Evolutionary conservation across 2,113 vertebrate genomes (phyloP).

Genomic region (Corydoras maculifer): DNA sequence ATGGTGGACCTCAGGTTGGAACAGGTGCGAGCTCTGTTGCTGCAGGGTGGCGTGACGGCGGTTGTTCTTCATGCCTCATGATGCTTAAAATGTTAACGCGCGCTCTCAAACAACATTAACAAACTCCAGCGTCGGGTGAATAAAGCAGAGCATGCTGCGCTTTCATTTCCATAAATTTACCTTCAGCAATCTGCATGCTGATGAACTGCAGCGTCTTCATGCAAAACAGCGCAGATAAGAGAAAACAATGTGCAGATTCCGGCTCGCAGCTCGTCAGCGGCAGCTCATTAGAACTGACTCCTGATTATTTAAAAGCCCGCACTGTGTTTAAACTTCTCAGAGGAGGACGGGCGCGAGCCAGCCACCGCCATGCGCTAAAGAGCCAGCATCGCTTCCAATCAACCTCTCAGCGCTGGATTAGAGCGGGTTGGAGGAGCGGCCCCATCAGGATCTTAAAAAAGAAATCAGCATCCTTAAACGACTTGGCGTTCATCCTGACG

Average conservation of each 20-base stretch:
- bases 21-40: too few species aligned
- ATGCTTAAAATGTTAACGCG: constrained; percentile 37
- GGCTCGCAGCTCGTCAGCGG: constrained; percentile 24
- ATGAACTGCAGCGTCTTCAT: constrained; percentile 58
- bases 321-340: constrained; percentile 24
- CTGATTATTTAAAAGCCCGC: constrained; percentile 22
- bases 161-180: constrained; percentile 63
- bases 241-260: constrained; percentile 28
- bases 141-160: constrained; percentile 25
- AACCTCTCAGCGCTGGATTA: too few species aligned
- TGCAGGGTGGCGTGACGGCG: too few species aligned
- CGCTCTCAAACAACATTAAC: constrained; percentile 17
- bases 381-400: too few species aligned
- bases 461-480: too few species aligned
- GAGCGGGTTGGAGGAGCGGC: too few species aligned
- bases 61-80: constrained; percentile 17
- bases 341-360: constrained; percentile 6
- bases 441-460: too few species aligned
- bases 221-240: constrained; percentile 40
- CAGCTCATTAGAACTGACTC: constrained; percentile 35
- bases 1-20: too few species aligned
- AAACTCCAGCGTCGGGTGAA: constrained; percentile 38
- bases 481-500: too few species aligned
- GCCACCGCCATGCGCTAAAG: too few species aligned
- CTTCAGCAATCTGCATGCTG: constrained; percentile 66